Base-by-base conservation (phyloP, 1,140 invertebrate species). In the Papilio aristodemus region DNA sequence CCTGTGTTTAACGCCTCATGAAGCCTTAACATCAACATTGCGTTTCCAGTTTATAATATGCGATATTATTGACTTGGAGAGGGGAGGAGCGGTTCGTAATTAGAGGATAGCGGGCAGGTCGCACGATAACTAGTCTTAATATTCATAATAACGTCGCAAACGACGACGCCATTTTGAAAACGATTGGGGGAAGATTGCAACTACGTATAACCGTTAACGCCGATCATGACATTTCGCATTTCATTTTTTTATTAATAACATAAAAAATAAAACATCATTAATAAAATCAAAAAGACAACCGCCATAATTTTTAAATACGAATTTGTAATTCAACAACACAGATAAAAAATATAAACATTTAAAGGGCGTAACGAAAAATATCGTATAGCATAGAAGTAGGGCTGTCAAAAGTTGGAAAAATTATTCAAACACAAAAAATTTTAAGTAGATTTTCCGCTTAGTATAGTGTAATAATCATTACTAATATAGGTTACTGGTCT, bases 61-160 rank as follows among this genome's bases (percentile, higher is more conserved):
- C 73, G 68, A 81, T 78, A 81, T 83, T 83, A 83, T 77, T 78
- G 71, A 60, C 69, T 76, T 76, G 71, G 67, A 67, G 71, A 72
- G 73, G 72, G 79, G 71, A 78, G 78, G 73, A 71, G 79, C 74
- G 72, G 69, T 64, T 43, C 71, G 70, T 88, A 86, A 89, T 88
- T 85, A 89, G 83, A 87, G 85, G 79, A 85, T 78, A 78, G 79
- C 75, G 46, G 73, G 74, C 78, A 78, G 79, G 80, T 83, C 80
- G 80, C 76, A 76, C 79, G 80, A 84, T 86, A 87, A 86, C 85
- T 84, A 86, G 83, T 82, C 83, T 84, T 85, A 85, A 88, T 88
- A 86, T 79, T 88, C 76, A 80, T 88, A 88, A 86, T 90, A 74
- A 85, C 74, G 76, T 77, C 37, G 38, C 78, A 81, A 83, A 78